Conservation (phyloP, 2,888 invertebrate species). For the Anoncus sp. region DNA sequence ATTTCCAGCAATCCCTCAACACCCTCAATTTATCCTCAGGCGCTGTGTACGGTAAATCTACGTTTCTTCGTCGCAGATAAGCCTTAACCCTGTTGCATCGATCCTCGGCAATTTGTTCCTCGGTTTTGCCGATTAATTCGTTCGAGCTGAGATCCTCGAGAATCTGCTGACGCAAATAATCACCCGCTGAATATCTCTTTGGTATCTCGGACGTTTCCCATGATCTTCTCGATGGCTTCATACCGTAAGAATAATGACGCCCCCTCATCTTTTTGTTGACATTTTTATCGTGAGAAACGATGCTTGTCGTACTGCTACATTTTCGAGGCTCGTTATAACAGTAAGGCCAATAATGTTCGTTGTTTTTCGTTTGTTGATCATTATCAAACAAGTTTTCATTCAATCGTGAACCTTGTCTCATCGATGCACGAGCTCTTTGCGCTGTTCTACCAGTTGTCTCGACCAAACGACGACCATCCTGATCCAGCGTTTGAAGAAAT, state of each 20-base stretch:
- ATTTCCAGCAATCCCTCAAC: slow-evolving; percentile 38
- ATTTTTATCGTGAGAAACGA: slow-evolving; percentile 60
- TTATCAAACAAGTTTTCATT: slow-evolving; percentile 72
- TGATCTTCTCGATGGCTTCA: slow-evolving; percentile 52
- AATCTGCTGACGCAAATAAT: slow-evolving; percentile 78
- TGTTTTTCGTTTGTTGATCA: neutral
- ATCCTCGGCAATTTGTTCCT: slow-evolving; percentile 72
- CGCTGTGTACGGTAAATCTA: slow-evolving; percentile 51
- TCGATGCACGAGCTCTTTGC: slow-evolving; percentile 78
- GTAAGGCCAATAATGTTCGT: slow-evolving; percentile 25
- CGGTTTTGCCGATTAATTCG: slow-evolving; percentile 65
- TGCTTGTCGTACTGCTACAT: slow-evolving; percentile 74
- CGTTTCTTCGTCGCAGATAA: slow-evolving; percentile 71
- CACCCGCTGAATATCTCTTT: slow-evolving; percentile 75
- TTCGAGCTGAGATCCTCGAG: slow-evolving; percentile 71
- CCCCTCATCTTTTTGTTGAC: slow-evolving; percentile 59
- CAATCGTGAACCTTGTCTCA: slow-evolving; percentile 72
- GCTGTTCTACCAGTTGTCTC: slow-evolving; percentile 78
- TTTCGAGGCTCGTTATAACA: slow-evolving; percentile 70
- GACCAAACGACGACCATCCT: slow-evolving; percentile 76
- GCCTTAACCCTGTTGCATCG: slow-evolving; percentile 74
- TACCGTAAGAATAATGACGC: slow-evolving; percentile 70
- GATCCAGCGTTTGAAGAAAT: slow-evolving; percentile 77
- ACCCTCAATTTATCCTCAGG: slow-evolving; percentile 57
- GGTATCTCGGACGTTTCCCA: slow-evolving; percentile 37